These are phyloP conservation scores for Tringa solitaria DNA, from an alignment of 2,113 vertebrate species.

Conservation along the genomic window DNA sequence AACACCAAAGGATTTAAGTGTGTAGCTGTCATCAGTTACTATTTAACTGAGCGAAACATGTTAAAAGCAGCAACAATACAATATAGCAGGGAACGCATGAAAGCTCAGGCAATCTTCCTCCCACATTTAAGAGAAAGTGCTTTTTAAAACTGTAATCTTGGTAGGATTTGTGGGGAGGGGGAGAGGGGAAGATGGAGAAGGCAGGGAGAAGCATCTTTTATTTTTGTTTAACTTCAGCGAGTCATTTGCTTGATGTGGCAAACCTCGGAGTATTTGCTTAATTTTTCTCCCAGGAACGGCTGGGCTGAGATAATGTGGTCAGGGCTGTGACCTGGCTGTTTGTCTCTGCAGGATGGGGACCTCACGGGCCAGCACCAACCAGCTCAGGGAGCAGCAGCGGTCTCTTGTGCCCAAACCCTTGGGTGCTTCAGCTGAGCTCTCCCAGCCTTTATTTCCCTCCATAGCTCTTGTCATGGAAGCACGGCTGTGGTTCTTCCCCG, in stretches of 20 bases:
- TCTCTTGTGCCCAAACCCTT: not conserved
- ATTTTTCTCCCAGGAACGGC: not conserved
- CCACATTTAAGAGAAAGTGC: conserved; percentile 50
- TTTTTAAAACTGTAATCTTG: conserved; percentile 30
- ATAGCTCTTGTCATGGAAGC: not conserved
- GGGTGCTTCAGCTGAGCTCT: not conserved
- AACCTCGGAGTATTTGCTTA: not conserved
- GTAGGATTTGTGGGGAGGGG: not conserved
- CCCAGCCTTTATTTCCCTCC: not conserved
- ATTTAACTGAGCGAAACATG: conserved; percentile 49
- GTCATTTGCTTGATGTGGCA: not conserved
- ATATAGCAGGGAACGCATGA: conserved; percentile 60
- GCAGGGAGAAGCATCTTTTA: not conserved
- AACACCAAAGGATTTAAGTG: conserved; percentile 22
- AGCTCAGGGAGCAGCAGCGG: not conserved
- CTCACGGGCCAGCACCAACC: rapidly evolving
- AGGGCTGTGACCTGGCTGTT: not conserved
- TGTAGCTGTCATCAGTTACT: conserved; percentile 50
- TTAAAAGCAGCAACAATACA: conserved; percentile 64
- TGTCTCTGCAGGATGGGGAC: not conserved
- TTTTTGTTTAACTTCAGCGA: conserved; percentile 7
- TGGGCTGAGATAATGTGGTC: rapidly evolving
- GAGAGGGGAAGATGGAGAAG: not conserved
- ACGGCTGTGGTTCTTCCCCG: not conserved
- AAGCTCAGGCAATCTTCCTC: conserved; percentile 65